Evolutionary conservation across 2,888 invertebrate species (phyloP), one percentile per base, ranked within the genome.

Genomic region (Prostheceraeus crozeri): DNA sequence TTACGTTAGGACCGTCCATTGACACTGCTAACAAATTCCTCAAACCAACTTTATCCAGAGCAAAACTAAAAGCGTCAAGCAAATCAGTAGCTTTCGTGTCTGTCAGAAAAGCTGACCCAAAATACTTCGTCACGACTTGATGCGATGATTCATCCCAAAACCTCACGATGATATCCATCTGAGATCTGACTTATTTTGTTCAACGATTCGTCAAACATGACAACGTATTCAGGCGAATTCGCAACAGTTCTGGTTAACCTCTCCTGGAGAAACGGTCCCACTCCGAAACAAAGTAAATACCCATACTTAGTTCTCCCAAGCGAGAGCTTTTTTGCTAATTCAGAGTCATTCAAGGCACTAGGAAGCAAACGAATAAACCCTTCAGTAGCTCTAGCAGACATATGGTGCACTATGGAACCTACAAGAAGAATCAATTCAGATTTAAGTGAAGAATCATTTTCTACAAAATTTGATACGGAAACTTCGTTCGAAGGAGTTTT

Each of bases 281-380:
- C 14, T 16, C 40, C 40, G 19, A 40, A 40, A n/a, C 40, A 40
- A 40, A 40, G 40, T 16, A 40, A 4, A 40, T 40, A 40, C 14
- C 23, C 19, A n/a, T 23, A 16, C 40, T 40, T 40, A 8, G 40
- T 8, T 14, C 14, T 33, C 45, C 45, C 45, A 19, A 40, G 45
- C 14, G 14, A 19, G 21, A 40, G 21, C 19, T 40, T 40, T 14
- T n/a, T 40, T 6, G 14, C 45, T 40, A 40, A 14, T 14, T 14
- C 45, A 19, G 45, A 40, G 21, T 40, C 45, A 40, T 14, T 14
- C n/a, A 40, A 40, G 45, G 21, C 19, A 40, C 45, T 40, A 8
- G 45, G 45, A 40, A 40, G 45, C 45, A 40, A 19, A 40, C 45
- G n/a, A 40, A 40, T n/a, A n/a, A n/a, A n/a, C n/a, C n/a, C n/a